Base-by-base conservation (phyloP, 2,113 vertebrate species). In the Gracilinanus agilis region DNA sequence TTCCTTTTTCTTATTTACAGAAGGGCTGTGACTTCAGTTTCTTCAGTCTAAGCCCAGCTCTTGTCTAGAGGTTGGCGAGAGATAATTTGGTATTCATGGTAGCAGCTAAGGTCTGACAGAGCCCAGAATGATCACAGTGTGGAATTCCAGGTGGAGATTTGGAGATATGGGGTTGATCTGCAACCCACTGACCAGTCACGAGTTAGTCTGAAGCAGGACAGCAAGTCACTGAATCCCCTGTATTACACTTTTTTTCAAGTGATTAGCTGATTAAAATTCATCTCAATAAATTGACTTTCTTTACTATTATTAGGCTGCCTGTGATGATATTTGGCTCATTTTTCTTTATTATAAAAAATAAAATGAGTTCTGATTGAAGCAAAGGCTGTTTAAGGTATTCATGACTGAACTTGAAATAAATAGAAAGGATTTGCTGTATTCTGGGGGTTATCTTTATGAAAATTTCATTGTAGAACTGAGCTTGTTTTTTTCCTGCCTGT, bases 61-160 rank as follows among this genome's bases (percentile, higher is more conserved):
- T 89, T 8, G 53, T 89, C 25, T 58, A 93, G 55, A 92, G 56
- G 49, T 54, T 83, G 44, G 3, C 55, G 89, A 88, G 49, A 92
- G 89, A 55, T 94, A 67, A 93, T 90, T 90, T 92, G 29, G 23
- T 92, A 67, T 95, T 97, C 13, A 40, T 92, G 34, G 91, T 54
- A 97, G 54, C 55, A 92, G 1, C 53, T 93, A 44, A 56, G 93
- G 91, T 13, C 97, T 95, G 53, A 90, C 61, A 95, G 34, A 93
- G 24, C 9, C 3, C 92, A 95, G 92, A 95, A 90, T 90, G 61
- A 90, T 88, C 40, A 55, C 88, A 44, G 56, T 91, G 55, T 94
- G 49, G 97, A 98, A 97, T 34, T 91, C 54, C 44, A 53, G 49
- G 24, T 61, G 93, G 55, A 94, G 55, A 24, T 95, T 97, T 97